phyloP scores from a whole-genome alignment of 2,888 invertebrate genomes.

The Salticus scenicus region DNA sequence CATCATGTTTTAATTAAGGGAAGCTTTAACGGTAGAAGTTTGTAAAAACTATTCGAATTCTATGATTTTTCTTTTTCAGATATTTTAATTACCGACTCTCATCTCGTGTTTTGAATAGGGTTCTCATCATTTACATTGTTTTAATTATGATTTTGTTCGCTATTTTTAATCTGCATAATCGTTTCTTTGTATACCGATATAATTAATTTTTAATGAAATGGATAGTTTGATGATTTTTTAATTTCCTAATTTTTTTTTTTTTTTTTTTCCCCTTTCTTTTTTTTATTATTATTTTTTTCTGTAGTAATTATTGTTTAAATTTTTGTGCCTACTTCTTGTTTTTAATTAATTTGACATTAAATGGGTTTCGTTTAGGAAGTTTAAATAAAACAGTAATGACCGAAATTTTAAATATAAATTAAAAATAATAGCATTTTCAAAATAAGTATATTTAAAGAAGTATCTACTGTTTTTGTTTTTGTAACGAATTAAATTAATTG shows the following conservation, averaged over 20 bases:
- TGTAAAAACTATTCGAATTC: neutral
- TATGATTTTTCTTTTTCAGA: neutral
- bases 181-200: neutral
- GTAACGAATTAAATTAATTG: no score
- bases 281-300: no score
- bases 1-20: constrained; percentile 5
- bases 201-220: constrained; percentile 6
- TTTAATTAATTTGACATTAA: no score
- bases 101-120: neutral
- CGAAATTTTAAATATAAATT: no score
- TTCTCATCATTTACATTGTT: neutral
- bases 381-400: no score
- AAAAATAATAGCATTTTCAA: no score
- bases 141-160: constrained; percentile 2
- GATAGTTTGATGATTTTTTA: constrained; percentile 7
- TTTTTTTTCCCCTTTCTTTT: no score
- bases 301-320: no score
- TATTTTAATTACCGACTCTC: constrained; percentile 8
- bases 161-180: neutral
- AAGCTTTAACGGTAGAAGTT: neutral
- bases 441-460: no score
- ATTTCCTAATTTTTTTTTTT: neutral
- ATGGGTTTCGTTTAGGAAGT: no score
- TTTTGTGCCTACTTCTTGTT: no score
- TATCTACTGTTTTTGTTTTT: no score